These are phyloP conservation scores for Drosophila emarginata DNA, from an alignment of 2,888 invertebrate genomes.

Conservation along the genomic window DNA sequence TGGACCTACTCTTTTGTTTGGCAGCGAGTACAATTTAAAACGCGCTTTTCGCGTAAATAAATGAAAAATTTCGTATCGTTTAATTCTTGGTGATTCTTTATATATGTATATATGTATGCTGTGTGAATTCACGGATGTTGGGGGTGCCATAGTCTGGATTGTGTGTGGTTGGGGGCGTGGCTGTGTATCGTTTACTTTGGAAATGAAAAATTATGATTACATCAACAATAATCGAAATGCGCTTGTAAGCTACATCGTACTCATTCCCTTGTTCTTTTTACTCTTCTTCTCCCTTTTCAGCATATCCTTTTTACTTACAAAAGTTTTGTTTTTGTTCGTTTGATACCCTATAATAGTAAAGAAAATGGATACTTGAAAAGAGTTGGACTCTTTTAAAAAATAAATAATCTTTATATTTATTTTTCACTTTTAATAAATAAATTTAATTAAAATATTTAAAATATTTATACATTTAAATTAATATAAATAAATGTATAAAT, in stretches of 20 bases:
- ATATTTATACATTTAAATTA: too few relatives aligned
- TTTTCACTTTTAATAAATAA: too few relatives aligned
- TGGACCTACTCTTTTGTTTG: constrained; percentile 20
- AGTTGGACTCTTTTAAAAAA: too few relatives aligned
- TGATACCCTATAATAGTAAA: constrained; percentile 35
- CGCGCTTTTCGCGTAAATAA: constrained; percentile 69
- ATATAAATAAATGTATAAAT: too few relatives aligned
- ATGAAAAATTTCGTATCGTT: constrained; percentile 67
- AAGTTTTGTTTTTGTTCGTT: constrained; percentile 33
- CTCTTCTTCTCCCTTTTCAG: constrained; percentile 27
- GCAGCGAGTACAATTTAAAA: constrained; percentile 61
- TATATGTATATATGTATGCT: constrained; percentile 13
- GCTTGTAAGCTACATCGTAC: constrained; percentile 68
- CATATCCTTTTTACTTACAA: constrained; percentile 50
- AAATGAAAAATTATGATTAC: constrained; percentile 77
- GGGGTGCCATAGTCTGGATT: neutral
- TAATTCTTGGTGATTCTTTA: constrained; percentile 70
- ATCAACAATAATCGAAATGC: constrained; percentile 77
- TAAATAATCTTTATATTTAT: too few relatives aligned
- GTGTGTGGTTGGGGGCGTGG: constrained; percentile 18
- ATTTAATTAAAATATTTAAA: too few relatives aligned
- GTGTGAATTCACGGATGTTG: constrained; percentile 11
- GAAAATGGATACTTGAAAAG: too few relatives aligned
- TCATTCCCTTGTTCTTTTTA: constrained; percentile 25
- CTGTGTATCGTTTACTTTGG: constrained; percentile 72